Evolutionary conservation across 1,140 invertebrate genomes (phyloP), one percentile per base, ranked within the genome.

Genomic region (Oryctes rhinoceros): DNA sequence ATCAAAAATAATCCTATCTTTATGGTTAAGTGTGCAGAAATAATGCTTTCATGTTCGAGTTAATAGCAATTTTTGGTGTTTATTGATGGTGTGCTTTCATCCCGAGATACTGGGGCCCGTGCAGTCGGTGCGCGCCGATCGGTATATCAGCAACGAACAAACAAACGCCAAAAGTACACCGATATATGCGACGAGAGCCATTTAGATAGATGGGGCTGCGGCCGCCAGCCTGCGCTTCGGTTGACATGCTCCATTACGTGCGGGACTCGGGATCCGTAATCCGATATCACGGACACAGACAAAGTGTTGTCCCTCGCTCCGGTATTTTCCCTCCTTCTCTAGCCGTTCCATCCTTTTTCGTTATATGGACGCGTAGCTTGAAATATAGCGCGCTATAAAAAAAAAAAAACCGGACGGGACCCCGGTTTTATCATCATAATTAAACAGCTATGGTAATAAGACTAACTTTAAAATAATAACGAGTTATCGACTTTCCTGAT

Each of bases 171-270:
- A 82, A 82, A 82, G 79, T 78, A 78, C 79, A 71, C 24, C 65
- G 81, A 82, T 82, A 82, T 79, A 79, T 81, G 81, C 74, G 71
- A 79, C 79, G 81, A 81, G 81, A 79, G 81, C 81, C 81, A 80
- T 82, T 82, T 82, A 82, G 81, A 82, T 82, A 80, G 81, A 82
- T 82, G 81, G 79, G 20, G 24, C 81, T 78, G 77, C 78, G 81
- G 71, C 79, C 79, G 74, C 35, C 71, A 44, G 79, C 79, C 76
- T 20, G 62, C 59, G 65, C 65, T 71, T 78, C 81, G 81, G 79
- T 82, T 82, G 81, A 82, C 81, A 80, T 82, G 81, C 79, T 80
- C 81, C 81, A 82, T 82, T 82, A 82, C 81, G 79, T 82, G 79
- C 76, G 76, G 75, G 76, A 71, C 20, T 37, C 65, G 65, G 65